phyloP scores from a whole-genome alignment of 1,140 invertebrate species.

The Bombus confusus region DNA sequence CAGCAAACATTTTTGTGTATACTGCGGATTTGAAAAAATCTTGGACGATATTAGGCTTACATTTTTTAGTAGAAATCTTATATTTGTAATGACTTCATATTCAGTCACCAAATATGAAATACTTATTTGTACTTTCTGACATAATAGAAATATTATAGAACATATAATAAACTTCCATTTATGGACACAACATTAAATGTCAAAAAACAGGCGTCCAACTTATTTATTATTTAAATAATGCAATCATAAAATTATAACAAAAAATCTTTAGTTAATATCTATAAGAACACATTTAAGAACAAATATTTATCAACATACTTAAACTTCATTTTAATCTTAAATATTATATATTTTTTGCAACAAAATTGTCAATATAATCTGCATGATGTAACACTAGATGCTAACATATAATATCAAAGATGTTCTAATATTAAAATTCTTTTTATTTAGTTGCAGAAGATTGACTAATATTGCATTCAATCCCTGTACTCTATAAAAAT shows the following conservation, averaged over 20 bases:
- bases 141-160: constrained; percentile 57
- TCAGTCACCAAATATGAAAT: constrained; percentile 56
- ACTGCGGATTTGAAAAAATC: constrained; percentile 60
- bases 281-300: constrained; percentile 44
- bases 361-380: constrained; percentile 58
- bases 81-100: constrained; percentile 51
- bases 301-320: constrained; percentile 55
- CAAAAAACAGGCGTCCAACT: constrained; percentile 25
- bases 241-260: constrained; percentile 43
- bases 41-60: constrained; percentile 55
- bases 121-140: constrained; percentile 67
- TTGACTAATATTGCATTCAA: constrained; percentile 60
- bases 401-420: constrained; percentile 62
- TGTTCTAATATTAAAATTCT: constrained; percentile 47
- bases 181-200: constrained; percentile 32
- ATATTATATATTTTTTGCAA: constrained; percentile 58
- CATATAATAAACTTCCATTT: constrained; percentile 40
- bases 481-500: constrained; percentile 56
- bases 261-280: constrained; percentile 35
- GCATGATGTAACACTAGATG: constrained; percentile 59
- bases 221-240: constrained; percentile 39
- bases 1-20: constrained; percentile 51
- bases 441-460: constrained; percentile 52
- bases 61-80: constrained; percentile 62
- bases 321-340: constrained; percentile 48